Conservation (phyloP, 1,140 invertebrate genomes). For the Tetramorium simillimum region DNA sequence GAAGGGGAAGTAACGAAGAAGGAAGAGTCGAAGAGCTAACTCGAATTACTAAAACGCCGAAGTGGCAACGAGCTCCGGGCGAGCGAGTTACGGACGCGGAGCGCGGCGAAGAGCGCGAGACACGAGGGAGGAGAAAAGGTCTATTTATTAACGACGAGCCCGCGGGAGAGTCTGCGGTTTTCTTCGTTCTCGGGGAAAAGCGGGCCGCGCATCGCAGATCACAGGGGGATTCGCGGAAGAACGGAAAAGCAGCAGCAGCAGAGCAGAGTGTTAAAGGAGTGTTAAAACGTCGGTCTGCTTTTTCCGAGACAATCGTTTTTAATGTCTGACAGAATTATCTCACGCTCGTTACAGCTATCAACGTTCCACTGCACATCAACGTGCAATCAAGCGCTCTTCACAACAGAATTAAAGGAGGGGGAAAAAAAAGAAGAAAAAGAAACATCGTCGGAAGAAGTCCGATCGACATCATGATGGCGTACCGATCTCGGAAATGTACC, state of each 20-base stretch:
- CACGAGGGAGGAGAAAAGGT: slow-evolving; percentile 71
- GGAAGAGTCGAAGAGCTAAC: slow-evolving; percentile 78
- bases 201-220: slow-evolving; percentile 54
- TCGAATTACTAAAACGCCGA: slow-evolving; percentile 81
- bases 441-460: background rate
- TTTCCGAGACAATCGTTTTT: background rate
- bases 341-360: background rate
- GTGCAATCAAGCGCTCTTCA: slow-evolving; percentile 9
- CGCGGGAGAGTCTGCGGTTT: slow-evolving; percentile 47
- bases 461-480: background rate
- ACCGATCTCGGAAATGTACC: background rate
- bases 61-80: slow-evolving; percentile 76
- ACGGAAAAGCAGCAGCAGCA: background rate
- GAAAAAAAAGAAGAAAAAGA: background rate
- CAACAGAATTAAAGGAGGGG: no score
- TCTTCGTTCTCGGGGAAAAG: slow-evolving; percentile 64
- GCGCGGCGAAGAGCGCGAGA: slow-evolving; percentile 24
- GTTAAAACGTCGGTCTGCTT: background rate
- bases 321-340: background rate
- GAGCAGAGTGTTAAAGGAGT: background rate
- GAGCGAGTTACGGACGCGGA: slow-evolving; percentile 69
- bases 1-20: slow-evolving; percentile 60
- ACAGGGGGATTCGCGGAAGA: slow-evolving; percentile 29
- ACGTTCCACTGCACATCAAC: background rate
- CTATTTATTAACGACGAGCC: slow-evolving; percentile 73